A percentile compares a stretch with the other conserved stretches of the same genome.
These are phyloP conservation scores for Solen grandis DNA, from an alignment of 1,140 invertebrate genomes.

Conservation along the genomic window DNA sequence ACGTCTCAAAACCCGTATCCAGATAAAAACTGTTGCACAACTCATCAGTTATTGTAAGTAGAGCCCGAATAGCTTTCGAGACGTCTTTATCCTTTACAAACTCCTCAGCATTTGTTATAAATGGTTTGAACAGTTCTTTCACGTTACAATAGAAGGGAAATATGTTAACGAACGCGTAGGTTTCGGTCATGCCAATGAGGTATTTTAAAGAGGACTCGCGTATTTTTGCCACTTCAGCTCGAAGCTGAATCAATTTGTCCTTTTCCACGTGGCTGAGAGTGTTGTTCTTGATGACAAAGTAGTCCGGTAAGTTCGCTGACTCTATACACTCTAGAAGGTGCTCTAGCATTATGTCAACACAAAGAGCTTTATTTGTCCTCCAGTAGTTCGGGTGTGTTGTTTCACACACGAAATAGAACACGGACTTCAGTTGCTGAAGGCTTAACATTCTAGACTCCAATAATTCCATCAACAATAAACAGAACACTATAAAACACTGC, in stretches of 20 bases:
- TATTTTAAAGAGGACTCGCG: conserved; percentile 22
- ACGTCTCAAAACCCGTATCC: conserved; percentile 48
- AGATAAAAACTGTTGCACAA: conserved; percentile 48
- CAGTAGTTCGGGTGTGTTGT: conserved; percentile 34
- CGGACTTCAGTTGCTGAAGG: conserved; percentile 36
- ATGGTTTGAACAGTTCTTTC: conserved; percentile 39
- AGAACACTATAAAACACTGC: conserved; percentile 51
- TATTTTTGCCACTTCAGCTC: not conserved
- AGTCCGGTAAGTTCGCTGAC: conserved; percentile 46
- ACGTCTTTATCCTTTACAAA: conserved; percentile 29
- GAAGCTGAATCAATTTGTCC: conserved; percentile 14
- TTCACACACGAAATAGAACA: conserved; percentile 49
- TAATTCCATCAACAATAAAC: conserved; percentile 34
- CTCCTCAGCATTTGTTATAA: conserved; percentile 17
- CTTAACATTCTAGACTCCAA: conserved; percentile 22
- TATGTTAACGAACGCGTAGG: conserved; percentile 43
- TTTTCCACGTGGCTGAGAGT: conserved; percentile 42
- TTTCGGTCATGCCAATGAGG: conserved; percentile 13
- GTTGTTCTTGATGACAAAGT: conserved; percentile 50
- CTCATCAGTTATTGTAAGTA: conserved; percentile 37
- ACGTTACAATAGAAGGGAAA: conserved; percentile 52
- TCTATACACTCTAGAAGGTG: conserved; percentile 21
- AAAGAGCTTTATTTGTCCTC: conserved; percentile 37
- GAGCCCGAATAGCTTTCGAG: conserved; percentile 20
- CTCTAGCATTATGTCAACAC: conserved; percentile 37